Base-by-base conservation (phyloP, 2,113 vertebrate genomes). In the Jacana jacana region DNA sequence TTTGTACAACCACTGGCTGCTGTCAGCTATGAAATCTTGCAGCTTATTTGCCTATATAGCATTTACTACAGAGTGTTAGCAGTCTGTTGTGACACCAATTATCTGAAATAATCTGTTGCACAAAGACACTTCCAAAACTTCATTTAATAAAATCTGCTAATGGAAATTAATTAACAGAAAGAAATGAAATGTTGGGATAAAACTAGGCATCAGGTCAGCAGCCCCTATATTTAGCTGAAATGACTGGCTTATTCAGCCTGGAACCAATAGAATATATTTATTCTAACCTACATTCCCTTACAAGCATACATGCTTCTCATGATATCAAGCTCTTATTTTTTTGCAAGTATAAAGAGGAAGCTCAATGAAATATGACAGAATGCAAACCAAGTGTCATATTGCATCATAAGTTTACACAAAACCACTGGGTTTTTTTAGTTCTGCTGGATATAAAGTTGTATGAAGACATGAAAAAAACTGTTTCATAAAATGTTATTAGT, bases 221-320 rank as follows among this genome's bases (percentile, higher is more conserved):
- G 13, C 39, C 27, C 80, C 92, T 89, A 61, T 82, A 75, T 95
- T 95, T 96, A 81, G 96, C 95, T 95, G 78, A 93, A 92, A 96
- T 96, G 18, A 91, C 58, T 46, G 10, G 28, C 20, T 89, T 85
- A 86, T 89, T 94, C 58, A 49, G 31, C 33, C 8, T 39, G 58
- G 11, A 80, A 37, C 3, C 10, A 90, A 49, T 24, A 15, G 4
- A 72, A 58, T 31, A 17, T 75, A 35, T 76, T 89, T 87, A 16
- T 80, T 87, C 42, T 95, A 90, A 81, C 44, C 52, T 93, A 79
- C 42, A 76, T 19, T 72, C 31, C 57, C 37, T 96, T 95, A 93
- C 23, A 95, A 75, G 8, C 9, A 78, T 87, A 82, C 70, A 79
- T 77, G 30, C 22, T 60, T 95, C 46, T 88, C 17, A 39, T 78